These are phyloP conservation scores for Aphidoletes aphidimyza DNA, from an alignment of 2,888 invertebrate genomes.

Conservation along the genomic window DNA sequence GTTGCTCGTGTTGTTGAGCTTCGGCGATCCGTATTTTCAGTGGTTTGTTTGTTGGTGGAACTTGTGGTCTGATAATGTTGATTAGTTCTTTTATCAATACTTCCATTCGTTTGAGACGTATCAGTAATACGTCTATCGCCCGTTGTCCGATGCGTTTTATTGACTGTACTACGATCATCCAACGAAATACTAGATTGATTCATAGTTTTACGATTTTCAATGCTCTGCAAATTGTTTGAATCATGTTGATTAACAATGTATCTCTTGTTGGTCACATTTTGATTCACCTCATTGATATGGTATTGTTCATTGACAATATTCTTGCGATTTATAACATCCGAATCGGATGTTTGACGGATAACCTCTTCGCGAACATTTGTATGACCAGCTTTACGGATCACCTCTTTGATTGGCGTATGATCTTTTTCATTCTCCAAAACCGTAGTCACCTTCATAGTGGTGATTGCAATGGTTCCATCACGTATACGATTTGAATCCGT, in stretches of 20 bases:
- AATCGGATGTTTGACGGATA: slow-evolving; percentile 52
- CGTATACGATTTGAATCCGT: slow-evolving; percentile 67
- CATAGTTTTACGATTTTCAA: not conserved
- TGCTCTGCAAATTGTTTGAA: slow-evolving; percentile 55
- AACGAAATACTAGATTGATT: not conserved
- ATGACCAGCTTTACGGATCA: slow-evolving; percentile 62
- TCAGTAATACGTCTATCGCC: not conserved
- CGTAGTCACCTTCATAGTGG: slow-evolving; percentile 68
- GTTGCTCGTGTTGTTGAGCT: not conserved
- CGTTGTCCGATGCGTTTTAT: not conserved
- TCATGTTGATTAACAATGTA: slow-evolving; percentile 20
- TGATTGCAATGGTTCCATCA: slow-evolving; percentile 70
- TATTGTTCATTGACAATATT: slow-evolving; percentile 55
- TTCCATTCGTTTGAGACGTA: not conserved
- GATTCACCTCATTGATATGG: slow-evolving; percentile 32
- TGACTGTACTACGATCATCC: not conserved
- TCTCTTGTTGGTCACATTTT: slow-evolving; percentile 43
- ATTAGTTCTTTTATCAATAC: slow-evolving; percentile 53
- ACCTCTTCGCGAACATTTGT: slow-evolving; percentile 49
- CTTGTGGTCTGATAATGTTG: slow-evolving; percentile 57
- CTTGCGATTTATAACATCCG: slow-evolving; percentile 58
- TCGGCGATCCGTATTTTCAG: not conserved
- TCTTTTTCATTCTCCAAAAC: slow-evolving; percentile 62
- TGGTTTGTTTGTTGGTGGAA: slow-evolving; percentile 19
- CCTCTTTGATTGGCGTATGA: slow-evolving; percentile 64